phyloP scores from a whole-genome alignment of 2,113 vertebrate genomes.

The Oncorhynchus kisutch region DNA sequence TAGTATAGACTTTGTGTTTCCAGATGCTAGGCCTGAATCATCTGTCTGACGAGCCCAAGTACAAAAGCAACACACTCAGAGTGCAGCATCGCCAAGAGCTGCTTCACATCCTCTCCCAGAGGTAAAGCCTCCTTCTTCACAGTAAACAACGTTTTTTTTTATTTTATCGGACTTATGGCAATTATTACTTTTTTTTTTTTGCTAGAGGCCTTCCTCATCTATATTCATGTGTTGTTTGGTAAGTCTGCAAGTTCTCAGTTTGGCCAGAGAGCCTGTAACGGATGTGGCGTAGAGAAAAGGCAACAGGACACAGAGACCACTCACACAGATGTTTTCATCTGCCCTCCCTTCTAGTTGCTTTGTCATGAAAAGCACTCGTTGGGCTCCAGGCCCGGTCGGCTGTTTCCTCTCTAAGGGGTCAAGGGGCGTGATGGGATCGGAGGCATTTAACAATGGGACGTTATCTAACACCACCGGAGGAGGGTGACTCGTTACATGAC shows the following conservation, averaged over 20 bases:
- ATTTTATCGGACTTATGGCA: neutral
- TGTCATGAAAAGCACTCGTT: neutral
- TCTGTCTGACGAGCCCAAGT: constrained; percentile 77
- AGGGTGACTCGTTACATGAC: neutral
- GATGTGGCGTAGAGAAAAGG: neutral
- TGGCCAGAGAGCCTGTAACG: neutral
- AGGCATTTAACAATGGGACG: neutral
- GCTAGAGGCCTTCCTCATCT: neutral
- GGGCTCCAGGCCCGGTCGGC: neutral
- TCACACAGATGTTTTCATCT: neutral
- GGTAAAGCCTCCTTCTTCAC: constrained; percentile 65
- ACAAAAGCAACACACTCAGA: constrained; percentile 85
- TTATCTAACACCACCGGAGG: neutral
- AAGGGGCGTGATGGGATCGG: neutral
- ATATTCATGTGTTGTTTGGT: neutral
- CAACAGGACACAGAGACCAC: neutral
- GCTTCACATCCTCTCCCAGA: constrained; percentile 74
- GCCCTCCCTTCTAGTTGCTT: neutral
- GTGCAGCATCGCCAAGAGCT: constrained; percentile 86
- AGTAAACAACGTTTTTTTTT: neutral
- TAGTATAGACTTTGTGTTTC: constrained; percentile 15
- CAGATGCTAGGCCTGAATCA: constrained; percentile 83
- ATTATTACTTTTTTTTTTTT: no score
- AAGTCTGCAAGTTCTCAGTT: neutral
- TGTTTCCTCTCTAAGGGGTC: neutral